Conservation (phyloP, 2,888 invertebrate genomes). For the Apamea sordens region DNA sequence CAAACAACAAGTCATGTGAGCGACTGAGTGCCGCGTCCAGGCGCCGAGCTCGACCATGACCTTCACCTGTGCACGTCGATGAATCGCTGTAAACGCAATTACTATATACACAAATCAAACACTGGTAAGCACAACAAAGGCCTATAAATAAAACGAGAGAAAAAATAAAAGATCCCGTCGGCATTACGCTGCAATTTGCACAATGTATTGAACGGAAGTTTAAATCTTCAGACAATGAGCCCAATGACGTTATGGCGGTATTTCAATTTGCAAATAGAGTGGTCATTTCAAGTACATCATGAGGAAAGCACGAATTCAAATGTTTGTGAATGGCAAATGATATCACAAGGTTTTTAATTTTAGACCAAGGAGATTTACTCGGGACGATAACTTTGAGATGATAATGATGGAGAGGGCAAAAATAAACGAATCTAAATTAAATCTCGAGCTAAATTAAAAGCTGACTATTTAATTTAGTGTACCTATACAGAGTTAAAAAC, state of each 20-base stretch:
- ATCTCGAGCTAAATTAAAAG: conserved; percentile 55
- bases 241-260: conserved; percentile 61
- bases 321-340: conserved; percentile 57
- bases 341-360: conserved; percentile 59
- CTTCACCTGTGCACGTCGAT: conserved; percentile 79
- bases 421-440: conserved; percentile 59
- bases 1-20: conserved; percentile 84
- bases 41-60: conserved; percentile 82
- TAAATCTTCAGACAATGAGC: conserved; percentile 66
- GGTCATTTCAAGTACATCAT: conserved; percentile 55
- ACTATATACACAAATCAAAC: conserved; percentile 71
- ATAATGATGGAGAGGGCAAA: conserved; percentile 40
- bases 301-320: conserved; percentile 56
- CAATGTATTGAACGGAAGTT: conserved; percentile 71
- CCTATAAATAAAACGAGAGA: conserved; percentile 67
- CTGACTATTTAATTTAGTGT: conserved; percentile 57
- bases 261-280: conserved; percentile 65
- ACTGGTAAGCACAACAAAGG: conserved; percentile 67
- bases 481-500: conserved; percentile 46
- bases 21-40: conserved; percentile 72
- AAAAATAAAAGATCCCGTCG: conserved; percentile 58
- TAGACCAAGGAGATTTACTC: conserved; percentile 38
- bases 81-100: conserved; percentile 75
- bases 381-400: conserved; percentile 41
- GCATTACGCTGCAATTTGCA: conserved; percentile 65